Percentiles rank a stretch among this genome's conserved stretches.
These are phyloP conservation scores for Muntiacus muntjak DNA, from an alignment of 2,113 vertebrate genomes.

Conservation along the genomic window DNA sequence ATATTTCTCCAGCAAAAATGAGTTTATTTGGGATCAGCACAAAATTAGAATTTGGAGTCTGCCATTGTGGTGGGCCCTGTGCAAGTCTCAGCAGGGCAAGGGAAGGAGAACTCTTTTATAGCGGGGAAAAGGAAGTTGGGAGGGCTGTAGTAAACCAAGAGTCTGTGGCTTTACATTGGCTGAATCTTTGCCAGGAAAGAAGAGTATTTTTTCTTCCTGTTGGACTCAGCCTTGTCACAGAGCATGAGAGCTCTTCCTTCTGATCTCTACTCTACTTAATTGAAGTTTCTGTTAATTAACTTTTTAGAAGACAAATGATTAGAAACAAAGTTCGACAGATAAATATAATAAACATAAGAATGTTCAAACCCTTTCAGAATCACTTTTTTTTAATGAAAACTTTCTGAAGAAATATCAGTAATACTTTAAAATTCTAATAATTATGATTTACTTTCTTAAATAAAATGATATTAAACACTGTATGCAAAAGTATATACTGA, in stretches of 20 bases:
- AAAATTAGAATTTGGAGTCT: background rate
- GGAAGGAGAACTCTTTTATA: background rate
- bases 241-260: background rate
- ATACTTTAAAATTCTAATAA: slow-evolving; percentile 17
- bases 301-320: background rate
- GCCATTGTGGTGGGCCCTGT: background rate
- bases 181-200: background rate
- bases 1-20: background rate
- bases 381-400: background rate
- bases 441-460: slow-evolving; percentile 12
- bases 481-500: background rate
- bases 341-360: background rate
- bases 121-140: background rate
- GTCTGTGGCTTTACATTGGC: background rate
- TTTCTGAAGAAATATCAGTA: background rate
- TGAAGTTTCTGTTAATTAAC: background rate
- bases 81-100: background rate
- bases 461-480: background rate
- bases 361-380: background rate
- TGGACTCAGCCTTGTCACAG: background rate
- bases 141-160: background rate
- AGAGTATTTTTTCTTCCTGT: background rate
- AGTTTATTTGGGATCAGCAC: background rate
- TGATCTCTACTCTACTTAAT: background rate
- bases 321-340: background rate